These are phyloP conservation scores for Orchesellides sinensis DNA, from an alignment of 2,888 invertebrate genomes.

Conservation along the genomic window DNA sequence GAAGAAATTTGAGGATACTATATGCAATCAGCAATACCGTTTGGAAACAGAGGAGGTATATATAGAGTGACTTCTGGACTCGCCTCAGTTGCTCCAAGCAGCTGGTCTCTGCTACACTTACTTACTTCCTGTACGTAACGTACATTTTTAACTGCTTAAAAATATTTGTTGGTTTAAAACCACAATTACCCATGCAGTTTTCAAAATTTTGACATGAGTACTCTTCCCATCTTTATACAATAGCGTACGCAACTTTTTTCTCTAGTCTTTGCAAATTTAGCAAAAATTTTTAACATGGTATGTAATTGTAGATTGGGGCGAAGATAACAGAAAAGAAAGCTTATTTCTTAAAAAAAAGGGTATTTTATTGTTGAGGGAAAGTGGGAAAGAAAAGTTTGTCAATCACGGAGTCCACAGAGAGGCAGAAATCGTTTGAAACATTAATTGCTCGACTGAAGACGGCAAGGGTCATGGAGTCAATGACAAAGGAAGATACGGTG, in stretches of 20 bases:
- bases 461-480: slow-evolving; percentile 80
- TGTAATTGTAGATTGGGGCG: too few species aligned
- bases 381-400: background rate
- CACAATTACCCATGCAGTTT: background rate
- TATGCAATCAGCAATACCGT: too few species aligned
- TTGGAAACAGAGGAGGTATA: slow-evolving; percentile 41
- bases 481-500: slow-evolving; percentile 89
- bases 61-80: slow-evolving; percentile 48
- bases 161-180: too few species aligned
- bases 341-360: background rate
- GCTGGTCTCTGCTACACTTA: slow-evolving; percentile 58
- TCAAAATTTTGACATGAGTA: background rate
- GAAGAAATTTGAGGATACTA: too few species aligned
- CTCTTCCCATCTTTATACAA: background rate
- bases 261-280: slow-evolving; percentile 6
- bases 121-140: slow-evolving; percentile 42
- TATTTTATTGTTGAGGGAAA: background rate
- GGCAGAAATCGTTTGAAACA: background rate
- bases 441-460: background rate
- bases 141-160: background rate
- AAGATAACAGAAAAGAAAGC: too few species aligned
- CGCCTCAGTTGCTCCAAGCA: slow-evolving; percentile 59
- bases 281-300: too few species aligned
- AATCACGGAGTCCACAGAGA: slow-evolving; percentile 41
- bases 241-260: background rate